phyloP scores from a whole-genome alignment of 2,113 vertebrate genomes.

The Furnarius figulus region DNA sequence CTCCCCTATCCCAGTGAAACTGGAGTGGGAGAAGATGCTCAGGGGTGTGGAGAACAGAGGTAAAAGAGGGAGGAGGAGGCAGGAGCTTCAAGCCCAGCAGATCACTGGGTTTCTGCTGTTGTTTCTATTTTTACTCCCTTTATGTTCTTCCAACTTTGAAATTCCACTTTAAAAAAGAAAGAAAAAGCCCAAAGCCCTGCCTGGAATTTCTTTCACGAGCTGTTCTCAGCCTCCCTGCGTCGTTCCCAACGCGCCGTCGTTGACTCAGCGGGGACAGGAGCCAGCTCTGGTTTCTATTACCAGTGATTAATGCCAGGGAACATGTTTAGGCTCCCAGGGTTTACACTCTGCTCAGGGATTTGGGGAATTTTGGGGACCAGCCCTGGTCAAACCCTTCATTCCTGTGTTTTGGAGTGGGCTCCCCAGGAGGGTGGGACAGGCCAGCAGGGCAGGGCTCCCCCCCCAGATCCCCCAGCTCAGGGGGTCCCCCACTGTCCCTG shows the following conservation, averaged over 20 bases:
- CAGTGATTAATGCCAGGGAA: conserved; percentile 79
- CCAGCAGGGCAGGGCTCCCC: background rate
- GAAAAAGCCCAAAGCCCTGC: background rate
- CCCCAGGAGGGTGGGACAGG: background rate
- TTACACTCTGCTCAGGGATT: conserved; percentile 69
- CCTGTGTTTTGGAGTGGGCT: background rate
- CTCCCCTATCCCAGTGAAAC: background rate
- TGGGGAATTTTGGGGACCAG: conserved; percentile 64
- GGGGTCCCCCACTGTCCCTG: background rate
- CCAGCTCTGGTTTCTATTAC: conserved; percentile 85
- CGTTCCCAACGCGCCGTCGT: conserved; percentile 69
- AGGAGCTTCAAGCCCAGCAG: background rate
- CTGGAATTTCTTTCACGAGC: conserved; percentile 78
- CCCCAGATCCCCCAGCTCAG: rapidly evolving
- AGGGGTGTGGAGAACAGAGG: background rate
- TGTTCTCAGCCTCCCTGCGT: conserved; percentile 68
- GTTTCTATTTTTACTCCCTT: conserved; percentile 70
- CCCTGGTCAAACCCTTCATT: conserved; percentile 16
- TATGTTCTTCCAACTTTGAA: conserved; percentile 63
- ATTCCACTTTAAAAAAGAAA: conserved; percentile 28
- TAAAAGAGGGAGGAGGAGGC: background rate
- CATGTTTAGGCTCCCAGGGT: conserved; percentile 69
- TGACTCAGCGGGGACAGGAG: conserved; percentile 74
- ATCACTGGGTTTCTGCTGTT: background rate
- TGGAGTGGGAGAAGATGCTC: background rate